A percentile compares a stretch with the other conserved stretches of the same genome.
Conservation (phyloP, 2,888 invertebrate species). For the Pammene fasciana region DNA sequence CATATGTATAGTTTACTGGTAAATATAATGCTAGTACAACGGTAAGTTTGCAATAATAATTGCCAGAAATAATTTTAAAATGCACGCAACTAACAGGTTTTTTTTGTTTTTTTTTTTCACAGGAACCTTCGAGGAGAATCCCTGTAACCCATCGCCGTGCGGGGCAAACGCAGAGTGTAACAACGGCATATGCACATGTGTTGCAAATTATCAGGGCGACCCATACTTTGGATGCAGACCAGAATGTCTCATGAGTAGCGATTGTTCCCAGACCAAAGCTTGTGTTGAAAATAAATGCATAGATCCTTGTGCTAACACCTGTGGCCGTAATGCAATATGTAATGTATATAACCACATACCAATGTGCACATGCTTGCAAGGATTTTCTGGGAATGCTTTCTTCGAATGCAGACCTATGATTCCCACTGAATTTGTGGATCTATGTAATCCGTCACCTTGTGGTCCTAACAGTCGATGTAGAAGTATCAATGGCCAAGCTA, state of each 20-base stretch:
- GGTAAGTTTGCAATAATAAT: background rate
- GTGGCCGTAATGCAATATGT: conserved; percentile 89
- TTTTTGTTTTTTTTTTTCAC: conserved; percentile 46
- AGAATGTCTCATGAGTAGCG: conserved; percentile 89
- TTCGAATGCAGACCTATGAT: conserved; percentile 82
- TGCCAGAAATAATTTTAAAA: background rate
- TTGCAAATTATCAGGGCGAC: conserved; percentile 89
- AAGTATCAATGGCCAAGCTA: conserved; percentile 86
- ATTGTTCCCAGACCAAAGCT: conserved; percentile 87
- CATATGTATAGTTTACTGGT: too few relatives aligned
- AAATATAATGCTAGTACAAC: too few relatives aligned
- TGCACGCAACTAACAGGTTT: background rate
- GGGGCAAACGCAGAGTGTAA: conserved; percentile 88
- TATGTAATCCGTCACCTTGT: conserved; percentile 88
- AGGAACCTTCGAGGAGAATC: conserved; percentile 73
- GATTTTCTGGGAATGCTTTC: conserved; percentile 88
- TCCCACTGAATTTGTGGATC: conserved; percentile 72
- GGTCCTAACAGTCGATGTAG: conserved; percentile 89
- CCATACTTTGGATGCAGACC: conserved; percentile 91
- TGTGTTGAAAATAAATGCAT: conserved; percentile 89
- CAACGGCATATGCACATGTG: conserved; percentile 87
- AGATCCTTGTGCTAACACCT: conserved; percentile 90
- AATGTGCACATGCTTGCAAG: conserved; percentile 83
- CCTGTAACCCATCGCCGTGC: conserved; percentile 87
- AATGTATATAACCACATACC: conserved; percentile 86